Conservation (phyloP, 1,140 invertebrate species). For the Schlechtendalia chinensis region DNA sequence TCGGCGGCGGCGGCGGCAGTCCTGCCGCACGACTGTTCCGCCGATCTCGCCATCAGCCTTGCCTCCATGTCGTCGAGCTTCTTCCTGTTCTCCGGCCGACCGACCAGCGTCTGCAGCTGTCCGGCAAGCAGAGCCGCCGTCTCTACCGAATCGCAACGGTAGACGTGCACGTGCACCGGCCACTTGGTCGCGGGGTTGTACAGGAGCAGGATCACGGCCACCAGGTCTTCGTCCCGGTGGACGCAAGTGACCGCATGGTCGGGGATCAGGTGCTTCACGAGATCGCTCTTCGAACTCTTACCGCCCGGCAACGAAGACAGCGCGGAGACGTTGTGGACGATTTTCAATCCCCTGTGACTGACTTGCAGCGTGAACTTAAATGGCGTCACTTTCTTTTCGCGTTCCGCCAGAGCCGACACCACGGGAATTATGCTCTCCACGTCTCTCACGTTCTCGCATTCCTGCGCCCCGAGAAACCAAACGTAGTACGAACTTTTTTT, state of each 20-base stretch:
- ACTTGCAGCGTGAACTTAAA: constrained; percentile 87
- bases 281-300: constrained; percentile 60
- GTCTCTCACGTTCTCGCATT: constrained; percentile 84
- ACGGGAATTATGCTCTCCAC: constrained; percentile 77
- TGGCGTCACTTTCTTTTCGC: constrained; percentile 81
- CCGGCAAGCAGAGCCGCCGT: constrained; percentile 81
- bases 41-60: constrained; percentile 55
- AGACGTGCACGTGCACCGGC: constrained; percentile 89
- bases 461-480: constrained; percentile 95
- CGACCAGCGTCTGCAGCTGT: constrained; percentile 79
- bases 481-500: constrained; percentile 97
- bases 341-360: constrained; percentile 89
- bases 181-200: constrained; percentile 88
- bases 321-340: constrained; percentile 70
- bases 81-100: constrained; percentile 81
- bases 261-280: constrained; percentile 93
- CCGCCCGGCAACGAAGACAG: constrained; percentile 41
- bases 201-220: constrained; percentile 83
- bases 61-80: constrained; percentile 78
- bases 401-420: constrained; percentile 77
- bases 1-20: neutral
- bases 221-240: constrained; percentile 82
- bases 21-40: neutral
- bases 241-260: constrained; percentile 87
- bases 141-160: constrained; percentile 90